Evolutionary conservation across 2,888 invertebrate genomes (phyloP).

Genomic region (Mycalesis mineus): DNA sequence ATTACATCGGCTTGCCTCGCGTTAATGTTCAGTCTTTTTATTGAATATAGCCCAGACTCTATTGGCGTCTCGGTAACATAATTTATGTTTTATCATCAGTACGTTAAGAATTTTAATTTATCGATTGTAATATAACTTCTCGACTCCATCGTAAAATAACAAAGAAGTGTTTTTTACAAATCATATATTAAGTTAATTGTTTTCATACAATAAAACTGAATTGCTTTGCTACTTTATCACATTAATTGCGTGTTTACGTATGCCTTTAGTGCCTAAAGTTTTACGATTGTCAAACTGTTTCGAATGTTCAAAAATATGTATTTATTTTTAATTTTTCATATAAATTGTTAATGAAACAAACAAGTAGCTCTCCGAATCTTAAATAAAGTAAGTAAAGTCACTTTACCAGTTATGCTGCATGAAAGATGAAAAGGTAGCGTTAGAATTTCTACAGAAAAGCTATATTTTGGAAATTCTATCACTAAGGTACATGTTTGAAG

Average conservation of each 20-base stretch:
- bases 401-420: no score
- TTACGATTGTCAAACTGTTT: no score
- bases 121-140: conserved; percentile 32
- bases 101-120: conserved; percentile 51
- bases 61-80: conserved; percentile 12
- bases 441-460: no score
- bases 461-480: no score
- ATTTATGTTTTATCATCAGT: conserved; percentile 49
- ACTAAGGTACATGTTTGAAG: no score
- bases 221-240: not conserved
- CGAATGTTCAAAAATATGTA: no score
- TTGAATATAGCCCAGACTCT: conserved; percentile 5
- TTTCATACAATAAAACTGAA: not conserved
- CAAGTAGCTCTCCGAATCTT: no score
- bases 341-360: no score
- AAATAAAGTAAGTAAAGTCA: no score
- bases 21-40: conserved; percentile 12
- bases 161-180: conserved; percentile 22
- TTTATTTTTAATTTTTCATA: no score
- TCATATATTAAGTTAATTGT: not conserved
- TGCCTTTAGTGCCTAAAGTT: no score
- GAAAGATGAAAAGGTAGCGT: no score
- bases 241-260: not conserved
- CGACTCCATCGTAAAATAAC: conserved; percentile 30
- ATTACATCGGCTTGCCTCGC: not conserved